Conservation (phyloP, 2,888 invertebrate species). For the Ochropleura leucogaster region DNA sequence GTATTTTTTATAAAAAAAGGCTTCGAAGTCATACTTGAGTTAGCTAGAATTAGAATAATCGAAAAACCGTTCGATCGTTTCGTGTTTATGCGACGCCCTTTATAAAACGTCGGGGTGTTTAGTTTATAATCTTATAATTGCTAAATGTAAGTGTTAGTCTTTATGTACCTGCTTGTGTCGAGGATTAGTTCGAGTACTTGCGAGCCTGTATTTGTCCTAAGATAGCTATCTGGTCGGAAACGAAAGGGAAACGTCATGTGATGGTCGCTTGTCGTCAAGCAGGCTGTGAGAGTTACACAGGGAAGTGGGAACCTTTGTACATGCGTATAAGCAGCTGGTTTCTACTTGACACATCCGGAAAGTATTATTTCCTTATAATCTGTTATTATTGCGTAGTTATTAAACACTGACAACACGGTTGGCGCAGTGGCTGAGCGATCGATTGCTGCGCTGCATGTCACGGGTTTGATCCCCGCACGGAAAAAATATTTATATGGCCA, state of each 20-base stretch:
- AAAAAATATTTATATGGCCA: too few relatives aligned
- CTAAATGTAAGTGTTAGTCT: conserved; percentile 34
- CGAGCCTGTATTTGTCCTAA: conserved; percentile 21
- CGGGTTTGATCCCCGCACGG: too few relatives aligned
- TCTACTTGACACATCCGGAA: neutral
- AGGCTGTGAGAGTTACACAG: conserved; percentile 7
- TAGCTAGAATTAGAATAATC: too few relatives aligned
- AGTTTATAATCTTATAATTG: conserved; percentile 55
- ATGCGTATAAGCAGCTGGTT: conserved; percentile 23
- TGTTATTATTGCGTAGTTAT: neutral
- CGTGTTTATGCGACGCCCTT: conserved; percentile 2
- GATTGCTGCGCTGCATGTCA: too few relatives aligned
- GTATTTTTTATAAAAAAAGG: too few relatives aligned
- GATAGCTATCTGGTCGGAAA: conserved; percentile 50
- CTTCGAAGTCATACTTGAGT: too few relatives aligned
- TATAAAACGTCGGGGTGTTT: conserved; percentile 10
- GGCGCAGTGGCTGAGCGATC: too few relatives aligned
- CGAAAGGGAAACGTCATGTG: conserved; percentile 52
- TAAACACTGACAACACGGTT: too few relatives aligned
- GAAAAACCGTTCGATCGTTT: neutral
- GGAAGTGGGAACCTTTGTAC: conserved; percentile 28
- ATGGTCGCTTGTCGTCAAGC: conserved; percentile 14
- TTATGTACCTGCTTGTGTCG: conserved; percentile 21
- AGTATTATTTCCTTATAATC: conserved; percentile 5
- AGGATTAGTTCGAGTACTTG: conserved; percentile 35